A percentile compares a stretch with the other conserved stretches of the same genome.
phyloP scores from a whole-genome alignment of 2,888 invertebrate genomes.

The Melanchra persicariae region DNA sequence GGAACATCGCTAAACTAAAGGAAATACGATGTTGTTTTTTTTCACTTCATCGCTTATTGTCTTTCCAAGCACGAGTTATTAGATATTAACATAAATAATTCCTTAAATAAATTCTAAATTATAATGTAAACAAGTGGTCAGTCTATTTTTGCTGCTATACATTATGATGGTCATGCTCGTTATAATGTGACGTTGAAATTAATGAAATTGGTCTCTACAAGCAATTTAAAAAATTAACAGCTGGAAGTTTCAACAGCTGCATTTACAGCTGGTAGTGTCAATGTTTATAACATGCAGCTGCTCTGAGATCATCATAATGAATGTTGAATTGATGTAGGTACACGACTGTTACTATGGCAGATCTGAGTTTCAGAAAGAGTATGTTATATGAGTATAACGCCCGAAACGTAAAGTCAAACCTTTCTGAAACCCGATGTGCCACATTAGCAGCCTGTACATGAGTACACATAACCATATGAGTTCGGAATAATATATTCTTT shows the following conservation, averaged over 20 bases:
- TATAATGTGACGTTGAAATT: conserved; percentile 4
- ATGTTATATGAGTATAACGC: not conserved
- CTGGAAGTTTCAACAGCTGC: conserved; percentile 30
- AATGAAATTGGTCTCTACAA: conserved; percentile 3
- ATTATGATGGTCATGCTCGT: not conserved
- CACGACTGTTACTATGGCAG: not conserved
- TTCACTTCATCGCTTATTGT: not conserved
- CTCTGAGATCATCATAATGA: conserved; percentile 22
- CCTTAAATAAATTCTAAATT: conserved; percentile 7
- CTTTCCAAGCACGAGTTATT: not conserved
- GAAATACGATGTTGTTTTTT: conserved; percentile 3
- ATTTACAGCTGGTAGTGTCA: not conserved
- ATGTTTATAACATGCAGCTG: conserved; percentile 10
- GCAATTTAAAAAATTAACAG: conserved; percentile 28
- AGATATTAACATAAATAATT: not conserved
- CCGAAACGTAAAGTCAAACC: not conserved
- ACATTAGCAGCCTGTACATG: not conserved
- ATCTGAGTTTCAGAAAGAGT: not conserved
- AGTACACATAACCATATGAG: not conserved
- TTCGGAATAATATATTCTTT: not conserved
- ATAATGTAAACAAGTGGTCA: not conserved
- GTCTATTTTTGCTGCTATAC: conserved; percentile 3
- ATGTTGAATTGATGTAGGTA: not conserved
- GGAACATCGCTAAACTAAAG: not conserved
- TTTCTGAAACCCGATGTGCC: not conserved